phyloP scores from a whole-genome alignment of 2,797 vertebrate genomes.

The Cheirogaleus major region DNA sequence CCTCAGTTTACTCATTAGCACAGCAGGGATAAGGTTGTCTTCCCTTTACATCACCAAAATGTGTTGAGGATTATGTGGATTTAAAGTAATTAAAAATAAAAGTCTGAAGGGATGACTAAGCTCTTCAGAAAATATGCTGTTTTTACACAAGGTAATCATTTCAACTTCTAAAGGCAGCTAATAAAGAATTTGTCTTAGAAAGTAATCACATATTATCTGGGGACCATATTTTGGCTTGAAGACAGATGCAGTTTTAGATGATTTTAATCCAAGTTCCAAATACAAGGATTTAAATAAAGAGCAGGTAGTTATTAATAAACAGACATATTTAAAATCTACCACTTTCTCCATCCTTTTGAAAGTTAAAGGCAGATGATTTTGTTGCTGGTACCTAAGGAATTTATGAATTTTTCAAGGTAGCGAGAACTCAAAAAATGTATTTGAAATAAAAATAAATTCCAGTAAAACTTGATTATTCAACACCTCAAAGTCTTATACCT shows the following conservation, averaged over 20 bases:
- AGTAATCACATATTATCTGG: slow-evolving; percentile 1
- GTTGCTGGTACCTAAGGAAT: neutral
- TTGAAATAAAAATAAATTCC: neutral
- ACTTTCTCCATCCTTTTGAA: neutral
- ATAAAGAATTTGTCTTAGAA: slow-evolving; percentile 39
- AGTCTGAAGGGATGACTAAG: neutral
- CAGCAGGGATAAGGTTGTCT: neutral
- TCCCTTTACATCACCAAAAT: neutral
- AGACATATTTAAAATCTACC: neutral
- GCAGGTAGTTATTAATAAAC: slow-evolving; percentile 45
- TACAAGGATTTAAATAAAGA: slow-evolving; percentile 61
- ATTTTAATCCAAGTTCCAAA: slow-evolving; percentile 63
- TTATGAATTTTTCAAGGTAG: neutral
- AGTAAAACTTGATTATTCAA: neutral
- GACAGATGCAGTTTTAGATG: slow-evolving; percentile 58
- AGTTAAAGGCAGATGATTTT: neutral
- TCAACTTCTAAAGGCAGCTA: neutral
- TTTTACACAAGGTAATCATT: slow-evolving; percentile 35
- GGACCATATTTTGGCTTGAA: slow-evolving; percentile 50
- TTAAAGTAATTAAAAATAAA: slow-evolving; percentile 64
- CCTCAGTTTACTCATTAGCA: slow-evolving; percentile 54
- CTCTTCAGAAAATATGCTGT: slow-evolving; percentile 44
- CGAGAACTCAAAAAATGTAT: neutral
- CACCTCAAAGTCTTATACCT: neutral
- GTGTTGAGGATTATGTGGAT: slow-evolving; percentile 22